Evolutionary conservation across 2,113 vertebrate species (phyloP), one percentile per base, ranked within the genome.

Genomic region (Dipodomys merriami): DNA sequence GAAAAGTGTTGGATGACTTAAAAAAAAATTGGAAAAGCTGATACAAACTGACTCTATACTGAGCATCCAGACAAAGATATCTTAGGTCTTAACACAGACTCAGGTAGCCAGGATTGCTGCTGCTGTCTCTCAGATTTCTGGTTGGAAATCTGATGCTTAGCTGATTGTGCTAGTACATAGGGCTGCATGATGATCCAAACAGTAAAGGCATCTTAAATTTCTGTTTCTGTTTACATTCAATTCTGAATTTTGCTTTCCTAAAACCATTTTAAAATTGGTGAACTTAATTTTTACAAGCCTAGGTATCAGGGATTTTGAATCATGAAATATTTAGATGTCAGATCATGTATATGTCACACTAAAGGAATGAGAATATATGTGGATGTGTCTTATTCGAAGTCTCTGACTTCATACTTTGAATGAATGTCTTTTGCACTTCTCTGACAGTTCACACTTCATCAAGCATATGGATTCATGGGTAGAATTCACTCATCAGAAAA

Each of bases 131-230:
- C 49, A 49, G 49, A 49, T 0, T 49, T 2, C n/a, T 44, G 5
- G 71, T 49, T 2, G 72, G 10, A 22, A 3, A 27, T 2, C 72
- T 15, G 62, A 71, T 1, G 20, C 5, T 91, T 39, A 11, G 5
- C 68, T 39, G 20, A 1, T 29, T 67, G 3, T 30, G 62, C 30
- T 1, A 10, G 27, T 73, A 20, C 27, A n/a, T 8, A 35, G 33
- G 1, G 39, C 35, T 22, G 7, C 49, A 6, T 19, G 13, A 0
- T 13, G 10, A 10, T 5, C 6, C 35, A 12, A 27, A 5, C 12
- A 33, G 60, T 5, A 30, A 65, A 65, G 76, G 1, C 11, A 20
- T 29, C 10, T n/a, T 8, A 39, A 49, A 9, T 49, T 49, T 49
- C 49, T 11, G 49, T 2, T 68, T 86, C 49, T 91, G 72, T 76